A percentile compares a stretch with the other conserved stretches of the same genome.
These are phyloP conservation scores for Ecliptopera silaceata DNA, from an alignment of 2,888 invertebrate species.

Conservation along the genomic window DNA sequence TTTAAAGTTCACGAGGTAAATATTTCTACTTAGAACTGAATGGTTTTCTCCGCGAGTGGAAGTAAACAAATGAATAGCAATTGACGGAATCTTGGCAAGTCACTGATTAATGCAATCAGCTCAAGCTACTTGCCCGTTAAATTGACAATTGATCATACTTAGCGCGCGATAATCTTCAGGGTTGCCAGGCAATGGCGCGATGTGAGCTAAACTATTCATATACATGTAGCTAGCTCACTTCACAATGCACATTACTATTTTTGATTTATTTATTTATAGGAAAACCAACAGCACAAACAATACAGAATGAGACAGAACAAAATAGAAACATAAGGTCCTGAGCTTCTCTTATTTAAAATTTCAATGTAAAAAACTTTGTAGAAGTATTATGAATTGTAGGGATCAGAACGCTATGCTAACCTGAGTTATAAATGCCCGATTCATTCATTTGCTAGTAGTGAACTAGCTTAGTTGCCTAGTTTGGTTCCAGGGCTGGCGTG, in stretches of 20 bases:
- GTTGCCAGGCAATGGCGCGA: slow-evolving; percentile 38
- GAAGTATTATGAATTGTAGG: background rate
- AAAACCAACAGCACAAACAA: too few relatives aligned
- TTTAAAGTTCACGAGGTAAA: background rate
- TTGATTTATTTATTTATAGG: too few relatives aligned
- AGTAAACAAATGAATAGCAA: slow-evolving; percentile 45
- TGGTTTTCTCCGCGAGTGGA: slow-evolving; percentile 11
- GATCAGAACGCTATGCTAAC: background rate
- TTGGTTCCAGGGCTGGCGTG: slow-evolving; percentile 52
- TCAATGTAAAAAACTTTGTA: too few relatives aligned
- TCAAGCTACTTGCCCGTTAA: slow-evolving; percentile 68
- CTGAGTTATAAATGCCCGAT: background rate
- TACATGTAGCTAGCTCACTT: slow-evolving; percentile 19
- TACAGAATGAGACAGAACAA: too few relatives aligned
- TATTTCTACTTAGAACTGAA: too few relatives aligned
- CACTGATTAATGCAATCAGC: slow-evolving; percentile 63
- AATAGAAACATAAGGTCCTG: too few relatives aligned
- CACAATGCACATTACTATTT: slow-evolving; percentile 9
- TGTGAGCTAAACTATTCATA: slow-evolving; percentile 18
- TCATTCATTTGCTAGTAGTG: background rate
- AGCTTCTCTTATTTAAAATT: too few relatives aligned
- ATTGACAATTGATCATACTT: slow-evolving; percentile 78
- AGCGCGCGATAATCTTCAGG: slow-evolving; percentile 70
- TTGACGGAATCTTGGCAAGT: slow-evolving; percentile 53
- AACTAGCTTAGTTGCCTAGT: slow-evolving; percentile 25